Evolutionary conservation across 2,888 invertebrate species (phyloP).

Genomic region (Pachycephus smyrnensis): DNA sequence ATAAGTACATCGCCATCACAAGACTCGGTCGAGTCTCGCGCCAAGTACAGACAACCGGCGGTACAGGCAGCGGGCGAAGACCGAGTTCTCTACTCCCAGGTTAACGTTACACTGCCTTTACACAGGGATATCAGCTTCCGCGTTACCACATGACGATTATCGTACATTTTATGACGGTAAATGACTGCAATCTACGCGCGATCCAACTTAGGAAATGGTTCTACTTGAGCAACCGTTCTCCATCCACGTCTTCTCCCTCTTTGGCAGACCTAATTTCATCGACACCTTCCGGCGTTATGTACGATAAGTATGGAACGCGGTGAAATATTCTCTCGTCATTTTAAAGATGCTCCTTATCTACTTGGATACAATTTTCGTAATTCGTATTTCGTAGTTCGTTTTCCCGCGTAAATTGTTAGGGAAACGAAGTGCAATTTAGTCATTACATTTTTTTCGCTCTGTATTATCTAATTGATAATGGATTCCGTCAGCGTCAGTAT

Average conservation of each 20-base stretch:
- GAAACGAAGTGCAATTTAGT: not conserved
- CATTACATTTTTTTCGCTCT: not conserved
- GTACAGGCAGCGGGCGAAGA: too few relatives aligned
- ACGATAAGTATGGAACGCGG: not conserved
- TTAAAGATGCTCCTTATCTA: not conserved
- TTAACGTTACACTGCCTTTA: not conserved
- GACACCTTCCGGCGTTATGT: not conserved
- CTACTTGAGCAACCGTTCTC: conserved; percentile 12
- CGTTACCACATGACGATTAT: conserved; percentile 39
- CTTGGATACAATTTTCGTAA: not conserved
- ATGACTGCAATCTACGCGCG: conserved; percentile 47
- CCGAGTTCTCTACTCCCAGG: not conserved
- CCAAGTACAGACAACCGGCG: too few relatives aligned
- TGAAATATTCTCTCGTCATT: not conserved
- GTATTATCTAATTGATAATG: not conserved
- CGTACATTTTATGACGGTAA: conserved; percentile 45
- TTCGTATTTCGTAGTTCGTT: not conserved
- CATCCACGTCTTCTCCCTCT: conserved; percentile 6
- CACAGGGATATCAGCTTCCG: conserved; percentile 31
- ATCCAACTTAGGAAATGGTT: conserved; percentile 43
- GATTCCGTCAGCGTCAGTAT: not conserved
- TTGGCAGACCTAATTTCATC: not conserved
- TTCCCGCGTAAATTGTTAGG: not conserved
- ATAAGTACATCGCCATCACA: not conserved
- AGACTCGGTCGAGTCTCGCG: too few relatives aligned